Percentiles rank a stretch among this genome's conserved stretches.
phyloP scores from a whole-genome alignment of 1,140 invertebrate species.

The Cyclargus thomasi region DNA sequence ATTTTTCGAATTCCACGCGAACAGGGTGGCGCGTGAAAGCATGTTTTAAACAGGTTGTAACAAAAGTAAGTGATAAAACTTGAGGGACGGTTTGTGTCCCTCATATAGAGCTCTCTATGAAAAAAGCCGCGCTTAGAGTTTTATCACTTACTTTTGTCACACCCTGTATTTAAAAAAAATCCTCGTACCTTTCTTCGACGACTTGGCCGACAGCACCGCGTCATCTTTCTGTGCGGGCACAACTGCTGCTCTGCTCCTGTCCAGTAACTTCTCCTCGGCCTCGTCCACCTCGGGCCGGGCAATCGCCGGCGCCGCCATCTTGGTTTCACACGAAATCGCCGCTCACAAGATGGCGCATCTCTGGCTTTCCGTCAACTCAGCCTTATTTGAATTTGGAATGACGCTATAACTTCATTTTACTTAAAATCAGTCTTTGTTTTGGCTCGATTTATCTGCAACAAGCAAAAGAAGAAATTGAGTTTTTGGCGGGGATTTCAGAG shows the following conservation, averaged over 20 bases:
- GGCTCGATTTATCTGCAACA: slow-evolving; percentile 45
- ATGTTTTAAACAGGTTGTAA: too few relatives aligned
- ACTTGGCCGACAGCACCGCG: slow-evolving; percentile 41
- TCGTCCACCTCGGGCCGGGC: slow-evolving; percentile 42
- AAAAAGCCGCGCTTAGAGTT: too few relatives aligned
- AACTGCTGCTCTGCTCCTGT: slow-evolving; percentile 34
- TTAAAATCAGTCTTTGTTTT: slow-evolving; percentile 24
- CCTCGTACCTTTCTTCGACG: slow-evolving; percentile 54
- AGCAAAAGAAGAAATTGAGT: slow-evolving; percentile 14
- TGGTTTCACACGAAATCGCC: slow-evolving; percentile 38
- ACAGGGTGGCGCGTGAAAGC: too few relatives aligned
- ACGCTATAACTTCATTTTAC: slow-evolving; percentile 44
- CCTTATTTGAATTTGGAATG: slow-evolving; percentile 39
- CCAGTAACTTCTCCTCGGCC: slow-evolving; percentile 50
- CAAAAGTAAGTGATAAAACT: too few relatives aligned
- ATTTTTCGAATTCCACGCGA: too few relatives aligned
- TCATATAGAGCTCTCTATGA: too few relatives aligned
- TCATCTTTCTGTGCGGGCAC: slow-evolving; percentile 37
- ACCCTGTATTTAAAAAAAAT: not conserved
- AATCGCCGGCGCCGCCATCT: slow-evolving; percentile 43
- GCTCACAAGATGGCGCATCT: slow-evolving; percentile 38
- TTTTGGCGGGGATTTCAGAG: too few relatives aligned
- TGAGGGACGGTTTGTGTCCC: too few relatives aligned
- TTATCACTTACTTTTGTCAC: too few relatives aligned
- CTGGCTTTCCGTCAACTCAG: slow-evolving; percentile 17